Base-by-base conservation (phyloP, 1,140 invertebrate genomes). In the Drosophila bocki region DNA sequence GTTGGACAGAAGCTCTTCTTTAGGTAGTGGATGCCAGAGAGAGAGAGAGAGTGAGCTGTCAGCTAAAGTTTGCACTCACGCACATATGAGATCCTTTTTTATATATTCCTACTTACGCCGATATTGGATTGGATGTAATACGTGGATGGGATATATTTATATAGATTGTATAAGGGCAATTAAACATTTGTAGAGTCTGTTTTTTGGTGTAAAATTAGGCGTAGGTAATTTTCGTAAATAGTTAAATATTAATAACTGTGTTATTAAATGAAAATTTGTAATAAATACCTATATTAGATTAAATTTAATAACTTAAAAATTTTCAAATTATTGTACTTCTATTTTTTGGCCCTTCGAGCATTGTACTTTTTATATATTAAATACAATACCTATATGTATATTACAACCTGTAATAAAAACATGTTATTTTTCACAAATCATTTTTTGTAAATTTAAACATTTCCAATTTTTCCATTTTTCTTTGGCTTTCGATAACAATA, bases 1-100 rank as follows among this genome's bases (percentile, higher is more conserved):
- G 69, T 72, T 72, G 50, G 69, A 72, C 69, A 72, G 67, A 53
- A 72, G 69, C 53, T 72, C 42, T 61, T 54, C 48, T 39, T 22
- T 22, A 22, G 22, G 0, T 22, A 2, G 22, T 22, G 2, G 2
- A 22, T 17, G 61, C 69, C 35, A 58, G 39, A n/a, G 17, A 22
- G 42, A 48, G 58, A 13, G 12, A 37, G 2, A 37, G 33, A 35
- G 57, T 7, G 69, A 60, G 22, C 45, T 72, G 70, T 72, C 70
- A 72, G 56, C 54, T 33, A 22, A 72, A 72, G 68, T 72, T 72
- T 60, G 37, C 67, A 48, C 70, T 72, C 17, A 70, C 44, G 45
- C 70, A 72, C 70, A 72, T 72, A 72, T 72, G 67, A 58, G 68
- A 50, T 71, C 39, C 15, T 39, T 26, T 1, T 11, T 3, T n/a